phyloP scores from a whole-genome alignment of 2,113 vertebrate species.

The Ailuropoda melanoleuca region DNA sequence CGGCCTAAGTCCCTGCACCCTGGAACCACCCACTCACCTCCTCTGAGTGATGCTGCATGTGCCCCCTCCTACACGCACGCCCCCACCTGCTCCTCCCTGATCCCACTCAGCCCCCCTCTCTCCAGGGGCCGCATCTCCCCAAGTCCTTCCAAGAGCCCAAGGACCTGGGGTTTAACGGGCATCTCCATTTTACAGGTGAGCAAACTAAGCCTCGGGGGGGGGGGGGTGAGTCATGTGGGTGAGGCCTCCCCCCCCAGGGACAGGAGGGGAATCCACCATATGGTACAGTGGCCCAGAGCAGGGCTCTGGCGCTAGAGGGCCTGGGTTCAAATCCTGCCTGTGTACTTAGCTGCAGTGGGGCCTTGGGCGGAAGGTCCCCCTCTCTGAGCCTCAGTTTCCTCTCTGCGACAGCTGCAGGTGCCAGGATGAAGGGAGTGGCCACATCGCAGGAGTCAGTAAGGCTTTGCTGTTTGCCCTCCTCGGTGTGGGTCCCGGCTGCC shows the following conservation, averaged over 20 bases:
- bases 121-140: background rate
- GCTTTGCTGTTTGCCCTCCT: background rate
- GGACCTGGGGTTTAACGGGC: background rate
- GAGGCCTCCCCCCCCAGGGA: background rate
- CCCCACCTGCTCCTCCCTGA: background rate
- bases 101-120: background rate
- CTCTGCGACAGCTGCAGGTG: accelerated
- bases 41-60: background rate
- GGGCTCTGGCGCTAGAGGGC: background rate
- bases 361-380: background rate
- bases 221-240: background rate
- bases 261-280: background rate
- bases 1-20: background rate
- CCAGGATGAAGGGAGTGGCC: background rate
- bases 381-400: background rate
- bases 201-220: background rate
- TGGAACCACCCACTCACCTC: background rate
- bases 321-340: background rate
- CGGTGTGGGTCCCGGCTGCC: background rate
- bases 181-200: background rate
- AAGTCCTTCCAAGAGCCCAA: background rate
- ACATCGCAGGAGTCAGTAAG: background rate
- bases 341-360: background rate
- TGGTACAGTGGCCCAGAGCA: background rate
- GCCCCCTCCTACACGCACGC: background rate